A percentile compares a stretch with the other conserved stretches of the same genome.
phyloP scores from a whole-genome alignment of 2,113 vertebrate species.

The Trematomus loennbergii region DNA sequence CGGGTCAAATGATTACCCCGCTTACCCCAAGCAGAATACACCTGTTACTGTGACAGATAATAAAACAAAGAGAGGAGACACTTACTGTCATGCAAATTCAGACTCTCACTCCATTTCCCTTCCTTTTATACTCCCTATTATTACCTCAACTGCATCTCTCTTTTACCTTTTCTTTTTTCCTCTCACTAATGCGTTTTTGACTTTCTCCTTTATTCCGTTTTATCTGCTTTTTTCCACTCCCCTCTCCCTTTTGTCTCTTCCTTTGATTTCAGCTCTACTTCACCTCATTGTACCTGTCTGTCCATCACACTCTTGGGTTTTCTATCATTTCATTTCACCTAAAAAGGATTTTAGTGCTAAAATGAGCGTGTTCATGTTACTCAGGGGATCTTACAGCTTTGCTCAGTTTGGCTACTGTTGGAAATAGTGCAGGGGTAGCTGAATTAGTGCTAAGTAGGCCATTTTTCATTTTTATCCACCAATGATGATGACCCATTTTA shows the following conservation, averaged over 20 bases:
- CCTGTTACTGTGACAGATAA: slow-evolving; percentile 64
- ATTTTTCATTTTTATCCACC: slow-evolving; percentile 61
- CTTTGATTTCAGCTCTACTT: slow-evolving; percentile 48
- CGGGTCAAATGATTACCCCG: slow-evolving; percentile 56
- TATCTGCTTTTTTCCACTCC: slow-evolving; percentile 37
- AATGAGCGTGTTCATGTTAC: slow-evolving; percentile 32
- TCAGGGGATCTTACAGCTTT: slow-evolving; percentile 5
- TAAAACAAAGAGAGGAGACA: slow-evolving; percentile 41
- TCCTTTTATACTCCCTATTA: slow-evolving; percentile 50
- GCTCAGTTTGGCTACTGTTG: slow-evolving; percentile 25
- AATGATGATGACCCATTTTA: slow-evolving; percentile 65
- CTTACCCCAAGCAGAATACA: slow-evolving; percentile 51
- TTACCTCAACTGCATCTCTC: slow-evolving; percentile 56
- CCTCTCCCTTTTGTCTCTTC: slow-evolving; percentile 39
- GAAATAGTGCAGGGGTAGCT: slow-evolving; percentile 22
- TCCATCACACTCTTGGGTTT: slow-evolving; percentile 31
- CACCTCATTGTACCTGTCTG: slow-evolving; percentile 41
- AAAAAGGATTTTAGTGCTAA: slow-evolving; percentile 18
- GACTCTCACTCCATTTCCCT: slow-evolving; percentile 20
- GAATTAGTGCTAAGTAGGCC: slow-evolving; percentile 59
- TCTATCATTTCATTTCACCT: slow-evolving; percentile 41
- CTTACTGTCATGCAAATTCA: slow-evolving; percentile 57
- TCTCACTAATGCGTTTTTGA: slow-evolving; percentile 44
- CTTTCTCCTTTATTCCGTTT: slow-evolving; percentile 57
- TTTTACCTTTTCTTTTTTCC: slow-evolving; percentile 8